Conservation (phyloP, 2,888 invertebrate genomes). For the Orchestes rusci region DNA sequence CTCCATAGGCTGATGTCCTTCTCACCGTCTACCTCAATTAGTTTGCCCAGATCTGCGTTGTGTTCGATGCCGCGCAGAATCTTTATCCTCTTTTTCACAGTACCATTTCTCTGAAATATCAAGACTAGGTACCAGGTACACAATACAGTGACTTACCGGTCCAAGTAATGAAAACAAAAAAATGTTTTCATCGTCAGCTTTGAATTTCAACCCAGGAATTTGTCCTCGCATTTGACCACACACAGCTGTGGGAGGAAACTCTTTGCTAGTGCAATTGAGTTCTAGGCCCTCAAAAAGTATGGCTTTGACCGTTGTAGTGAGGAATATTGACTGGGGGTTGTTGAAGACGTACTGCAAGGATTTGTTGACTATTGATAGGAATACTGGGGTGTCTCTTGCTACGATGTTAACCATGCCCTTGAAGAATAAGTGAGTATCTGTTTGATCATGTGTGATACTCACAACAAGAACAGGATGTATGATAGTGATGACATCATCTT, state of each 20-base stretch:
- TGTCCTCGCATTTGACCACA: constrained; percentile 63
- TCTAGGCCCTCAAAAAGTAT: constrained; percentile 65
- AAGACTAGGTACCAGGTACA: no score
- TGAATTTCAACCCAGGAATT: constrained; percentile 46
- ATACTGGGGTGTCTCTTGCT: constrained; percentile 55
- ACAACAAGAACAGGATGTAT: constrained; percentile 67
- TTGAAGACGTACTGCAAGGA: constrained; percentile 63
- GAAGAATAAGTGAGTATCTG: background rate
- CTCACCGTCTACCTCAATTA: constrained; percentile 62
- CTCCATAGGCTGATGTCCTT: constrained; percentile 56
- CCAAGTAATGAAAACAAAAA: constrained; percentile 70
- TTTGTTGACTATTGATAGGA: constrained; percentile 60
- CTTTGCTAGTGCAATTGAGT: constrained; percentile 65
- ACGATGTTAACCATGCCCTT: constrained; percentile 54
- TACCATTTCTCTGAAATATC: constrained; percentile 62
- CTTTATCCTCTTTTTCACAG: constrained; percentile 58
- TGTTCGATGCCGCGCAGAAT: constrained; percentile 70
- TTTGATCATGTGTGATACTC: constrained; percentile 32
- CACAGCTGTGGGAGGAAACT: constrained; percentile 67
- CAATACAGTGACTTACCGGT: constrained; percentile 54
- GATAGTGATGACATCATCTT: constrained; percentile 63
- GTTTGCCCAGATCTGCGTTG: constrained; percentile 64
- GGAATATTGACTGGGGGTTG: constrained; percentile 54
- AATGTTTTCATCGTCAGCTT: constrained; percentile 54
- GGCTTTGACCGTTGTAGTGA: constrained; percentile 60